Conservation (phyloP, 2,888 invertebrate species). For the Elmis aenea region DNA sequence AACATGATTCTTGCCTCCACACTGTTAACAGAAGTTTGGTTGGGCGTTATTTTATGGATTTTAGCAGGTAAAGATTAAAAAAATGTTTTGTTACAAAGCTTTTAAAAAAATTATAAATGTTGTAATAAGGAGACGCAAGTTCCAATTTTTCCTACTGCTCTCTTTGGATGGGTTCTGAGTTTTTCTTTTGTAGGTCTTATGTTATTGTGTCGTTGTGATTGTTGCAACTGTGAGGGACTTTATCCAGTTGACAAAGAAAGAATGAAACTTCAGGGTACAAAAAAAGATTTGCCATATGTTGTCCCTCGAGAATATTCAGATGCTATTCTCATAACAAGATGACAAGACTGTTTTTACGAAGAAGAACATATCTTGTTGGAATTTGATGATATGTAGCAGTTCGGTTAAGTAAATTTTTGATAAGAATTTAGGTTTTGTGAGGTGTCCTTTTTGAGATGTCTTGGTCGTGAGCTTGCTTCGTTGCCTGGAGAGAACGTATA, state of each 20-base stretch:
- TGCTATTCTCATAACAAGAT: conserved; percentile 59
- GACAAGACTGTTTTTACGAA: conserved; percentile 39
- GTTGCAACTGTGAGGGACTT: conserved; percentile 41
- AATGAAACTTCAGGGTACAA: conserved; percentile 49
- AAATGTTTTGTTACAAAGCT: neutral
- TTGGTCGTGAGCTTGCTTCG: too few relatives aligned
- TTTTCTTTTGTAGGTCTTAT: conserved; percentile 39
- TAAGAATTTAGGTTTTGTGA: too few relatives aligned
- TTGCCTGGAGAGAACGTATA: too few relatives aligned
- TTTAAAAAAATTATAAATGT: neutral
- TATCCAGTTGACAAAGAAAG: conserved; percentile 23
- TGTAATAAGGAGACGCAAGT: too few relatives aligned
- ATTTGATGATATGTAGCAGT: conserved; percentile 29
- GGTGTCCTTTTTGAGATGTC: too few relatives aligned
- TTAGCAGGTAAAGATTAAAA: conserved; percentile 49
- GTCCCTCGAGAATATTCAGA: conserved; percentile 46
- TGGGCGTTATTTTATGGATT: conserved; percentile 56
- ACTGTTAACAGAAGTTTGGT: conserved; percentile 56
- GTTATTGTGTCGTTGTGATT: conserved; percentile 43
- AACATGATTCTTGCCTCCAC: conserved; percentile 52
- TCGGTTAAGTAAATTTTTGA: too few relatives aligned
- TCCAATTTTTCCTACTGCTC: too few relatives aligned
- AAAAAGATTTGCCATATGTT: too few relatives aligned
- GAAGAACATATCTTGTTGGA: conserved; percentile 35
- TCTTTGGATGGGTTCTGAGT: too few relatives aligned